These are phyloP conservation scores for Phrynocephalus guinanensis DNA, from an alignment of 2,797 vertebrate genomes.

Conservation along the genomic window DNA sequence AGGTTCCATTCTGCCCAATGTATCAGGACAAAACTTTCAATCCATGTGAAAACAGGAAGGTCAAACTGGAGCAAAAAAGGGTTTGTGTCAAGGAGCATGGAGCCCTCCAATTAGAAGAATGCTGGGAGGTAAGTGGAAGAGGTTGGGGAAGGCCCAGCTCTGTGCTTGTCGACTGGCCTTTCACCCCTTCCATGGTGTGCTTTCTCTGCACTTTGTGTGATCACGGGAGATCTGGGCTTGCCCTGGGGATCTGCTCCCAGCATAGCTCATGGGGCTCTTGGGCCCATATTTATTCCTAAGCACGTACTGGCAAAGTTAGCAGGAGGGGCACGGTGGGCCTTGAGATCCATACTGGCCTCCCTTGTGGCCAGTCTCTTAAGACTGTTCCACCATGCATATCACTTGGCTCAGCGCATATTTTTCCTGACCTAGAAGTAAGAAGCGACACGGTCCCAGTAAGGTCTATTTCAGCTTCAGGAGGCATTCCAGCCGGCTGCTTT, in stretches of 20 bases:
- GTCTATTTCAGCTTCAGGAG: not conserved
- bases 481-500: not conserved
- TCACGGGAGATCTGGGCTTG: not conserved
- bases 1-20: too few relatives aligned
- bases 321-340: not conserved
- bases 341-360: not conserved
- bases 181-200: not conserved
- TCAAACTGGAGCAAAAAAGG: not conserved
- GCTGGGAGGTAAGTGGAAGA: too few relatives aligned
- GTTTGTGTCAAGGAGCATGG: not conserved
- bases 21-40: too few relatives aligned
- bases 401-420: not conserved
- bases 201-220: not conserved
- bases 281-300: not conserved
- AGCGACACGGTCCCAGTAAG: not conserved
- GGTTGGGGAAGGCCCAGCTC: too few relatives aligned
- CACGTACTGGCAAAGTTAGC: too few relatives aligned
- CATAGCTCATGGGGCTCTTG: not conserved
- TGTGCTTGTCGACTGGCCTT: too few relatives aligned
- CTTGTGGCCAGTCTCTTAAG: not conserved
- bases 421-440: not conserved
- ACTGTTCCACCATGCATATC: not conserved
- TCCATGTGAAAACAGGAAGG: too few relatives aligned
- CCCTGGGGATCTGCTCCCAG: not conserved
- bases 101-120: not conserved